Base-by-base conservation (phyloP, 2,797 vertebrate species). In the Pitangus sulphuratus region DNA sequence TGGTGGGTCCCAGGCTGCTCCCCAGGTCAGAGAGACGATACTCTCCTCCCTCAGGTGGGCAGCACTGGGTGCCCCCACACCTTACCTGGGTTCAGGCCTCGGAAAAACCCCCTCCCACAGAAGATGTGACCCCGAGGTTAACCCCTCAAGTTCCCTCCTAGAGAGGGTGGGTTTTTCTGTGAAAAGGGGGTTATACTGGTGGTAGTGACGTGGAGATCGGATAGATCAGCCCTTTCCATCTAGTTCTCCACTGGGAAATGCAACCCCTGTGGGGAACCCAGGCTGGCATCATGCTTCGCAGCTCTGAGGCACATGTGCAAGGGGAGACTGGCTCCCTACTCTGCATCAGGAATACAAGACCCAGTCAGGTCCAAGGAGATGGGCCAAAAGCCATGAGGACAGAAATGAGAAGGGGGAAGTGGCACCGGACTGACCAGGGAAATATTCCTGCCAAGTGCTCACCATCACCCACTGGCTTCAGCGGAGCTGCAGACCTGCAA, bases 341-440 rank as follows among this genome's bases (percentile, higher is more conserved):
- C 53, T 16, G 1, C 25, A 19, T 33, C 22, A 30, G 26, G 39
- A n/a, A 54, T 71, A 61, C 4, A 21, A 56, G 37, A 21, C 0
- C 2, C 13, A 15, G 11, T 0, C 2, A 0, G 18, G 33, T 40
- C 13, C 13, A 1, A 51, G 56, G 33, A 86, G 57, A 74, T 1
- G 33, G 31, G 14, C 20, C 33, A 74, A 57, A 78, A 81, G 37
- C 30, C 71, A 69, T 19, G 39, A 72, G 56, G 7, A 26, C 1
- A 44, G 50, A 84, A 80, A 24, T 3, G 17, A 74, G 44, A 39
- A 71, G 18, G 7, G 5, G 8, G 11, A 89, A 35, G 20, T 11
- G 15, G 21, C n/a, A 22, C 4, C 0, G 0, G 53, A 20, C 6
- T 22, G 1, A 1, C 5, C 31, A 40, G 42, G n/a, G 21, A 37